Evolutionary conservation across 2,888 invertebrate species (phyloP).

Genomic region (Lasioglossum morio): DNA sequence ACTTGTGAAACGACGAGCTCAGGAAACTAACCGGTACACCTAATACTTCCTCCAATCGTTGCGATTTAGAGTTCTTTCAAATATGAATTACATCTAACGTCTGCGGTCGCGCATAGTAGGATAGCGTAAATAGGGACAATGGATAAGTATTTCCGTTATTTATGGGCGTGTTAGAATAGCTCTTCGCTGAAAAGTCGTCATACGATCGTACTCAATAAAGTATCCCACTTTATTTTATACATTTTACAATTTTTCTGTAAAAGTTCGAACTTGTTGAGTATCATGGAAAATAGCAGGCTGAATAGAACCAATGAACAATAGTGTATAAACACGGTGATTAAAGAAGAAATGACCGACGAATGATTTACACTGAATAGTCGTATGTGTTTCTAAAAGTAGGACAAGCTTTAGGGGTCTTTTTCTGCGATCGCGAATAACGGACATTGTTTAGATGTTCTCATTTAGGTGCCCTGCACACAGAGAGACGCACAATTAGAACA

Average conservation of each 20-base stretch:
- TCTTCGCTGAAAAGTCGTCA: background rate
- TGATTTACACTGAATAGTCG: background rate
- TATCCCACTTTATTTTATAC: background rate
- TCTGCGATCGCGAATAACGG: background rate
- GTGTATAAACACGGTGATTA: background rate
- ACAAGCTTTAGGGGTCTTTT: background rate
- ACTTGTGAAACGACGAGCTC: background rate
- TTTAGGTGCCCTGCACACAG: background rate
- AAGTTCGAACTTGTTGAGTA: background rate
- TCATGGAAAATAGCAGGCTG: too few species aligned
- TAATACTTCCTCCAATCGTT: background rate
- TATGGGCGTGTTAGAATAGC: background rate
- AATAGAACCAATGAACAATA: too few species aligned
- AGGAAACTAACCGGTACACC: background rate
- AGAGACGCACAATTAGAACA: background rate
- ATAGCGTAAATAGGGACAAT: background rate
- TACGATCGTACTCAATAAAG: background rate
- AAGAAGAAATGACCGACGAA: background rate
- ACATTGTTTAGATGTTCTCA: background rate
- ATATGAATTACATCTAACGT: background rate
- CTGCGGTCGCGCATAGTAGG: background rate
- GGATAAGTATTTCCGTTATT: conserved; percentile 1
- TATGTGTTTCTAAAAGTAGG: background rate
- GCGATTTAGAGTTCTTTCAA: background rate
- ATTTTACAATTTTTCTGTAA: background rate